These are phyloP conservation scores for Drepanosiphum platanoidis DNA, from an alignment of 2,888 invertebrate genomes.

Conservation along the genomic window DNA sequence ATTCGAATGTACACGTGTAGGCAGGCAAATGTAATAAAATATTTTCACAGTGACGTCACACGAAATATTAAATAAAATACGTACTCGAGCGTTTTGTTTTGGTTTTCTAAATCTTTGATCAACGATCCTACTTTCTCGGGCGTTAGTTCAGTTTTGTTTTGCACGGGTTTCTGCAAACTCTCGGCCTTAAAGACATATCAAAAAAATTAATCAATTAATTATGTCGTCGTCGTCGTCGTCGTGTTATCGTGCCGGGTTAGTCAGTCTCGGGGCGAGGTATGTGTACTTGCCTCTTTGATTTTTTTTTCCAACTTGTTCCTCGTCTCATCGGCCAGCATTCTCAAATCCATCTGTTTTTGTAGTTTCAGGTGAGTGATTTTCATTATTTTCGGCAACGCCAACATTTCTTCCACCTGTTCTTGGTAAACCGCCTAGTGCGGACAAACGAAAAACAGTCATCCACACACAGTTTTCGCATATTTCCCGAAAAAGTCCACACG, in stretches of 20 bases:
- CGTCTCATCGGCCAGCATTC: slow-evolving; percentile 27
- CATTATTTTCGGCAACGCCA: slow-evolving; percentile 9
- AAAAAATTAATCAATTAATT: not conserved
- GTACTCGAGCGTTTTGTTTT: slow-evolving; percentile 12
- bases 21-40: too few species aligned
- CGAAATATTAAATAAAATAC: not conserved
- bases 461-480: too few species aligned
- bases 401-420: slow-evolving; percentile 23
- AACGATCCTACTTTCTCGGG: not conserved
- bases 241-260: too few species aligned
- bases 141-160: not conserved
- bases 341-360: slow-evolving; percentile 9
- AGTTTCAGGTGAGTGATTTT: slow-evolving; percentile 17
- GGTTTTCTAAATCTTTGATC: not conserved
- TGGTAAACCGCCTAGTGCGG: slow-evolving; percentile 39
- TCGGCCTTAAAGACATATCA: slow-evolving; percentile 1
- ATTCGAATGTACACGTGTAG: too few species aligned
- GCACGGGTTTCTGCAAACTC: not conserved
- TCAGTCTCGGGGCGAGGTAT: too few species aligned
- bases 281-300: slow-evolving; percentile 21
- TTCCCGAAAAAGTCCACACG: too few species aligned
- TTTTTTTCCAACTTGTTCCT: not conserved
- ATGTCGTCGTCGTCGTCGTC: not conserved
- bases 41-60: too few species aligned
- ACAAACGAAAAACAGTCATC: too few species aligned